phyloP scores from a whole-genome alignment of 2,113 vertebrate genomes.

The Tupaia chinensis region DNA sequence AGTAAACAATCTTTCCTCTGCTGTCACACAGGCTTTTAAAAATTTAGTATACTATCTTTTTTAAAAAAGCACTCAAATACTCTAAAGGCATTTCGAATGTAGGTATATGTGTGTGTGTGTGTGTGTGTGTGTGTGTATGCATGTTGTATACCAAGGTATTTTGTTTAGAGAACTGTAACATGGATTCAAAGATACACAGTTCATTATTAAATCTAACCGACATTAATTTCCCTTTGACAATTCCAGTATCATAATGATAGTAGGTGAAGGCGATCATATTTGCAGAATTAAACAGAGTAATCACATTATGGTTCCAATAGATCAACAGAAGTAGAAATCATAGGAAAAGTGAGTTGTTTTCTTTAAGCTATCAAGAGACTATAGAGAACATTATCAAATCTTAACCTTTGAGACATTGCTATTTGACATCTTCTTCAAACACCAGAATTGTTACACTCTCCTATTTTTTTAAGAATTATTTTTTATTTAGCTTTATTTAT shows the following conservation, averaged over 20 bases:
- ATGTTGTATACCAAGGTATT: not conserved
- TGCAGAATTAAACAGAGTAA: not conserved
- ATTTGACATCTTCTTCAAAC: not conserved
- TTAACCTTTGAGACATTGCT: not conserved
- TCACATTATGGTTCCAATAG: not conserved
- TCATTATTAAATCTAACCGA: not conserved
- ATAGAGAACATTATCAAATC: not conserved
- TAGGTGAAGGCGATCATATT: not conserved
- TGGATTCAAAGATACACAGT: not conserved
- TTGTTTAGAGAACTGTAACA: slow-evolving; percentile 27
- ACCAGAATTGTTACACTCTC: not conserved
- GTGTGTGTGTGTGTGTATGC: not conserved
- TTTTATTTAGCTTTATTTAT: too few relatives aligned
- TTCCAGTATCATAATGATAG: not conserved
- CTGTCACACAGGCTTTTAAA: slow-evolving; percentile 24
- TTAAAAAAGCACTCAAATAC: slow-evolving; percentile 47
- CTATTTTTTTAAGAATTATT: not conserved
- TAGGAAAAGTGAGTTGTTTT: not conserved
- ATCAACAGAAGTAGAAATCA: not conserved
- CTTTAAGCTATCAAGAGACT: not conserved
- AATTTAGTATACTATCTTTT: slow-evolving; percentile 45
- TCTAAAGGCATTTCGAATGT: not conserved
- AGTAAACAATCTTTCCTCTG: slow-evolving; percentile 48
- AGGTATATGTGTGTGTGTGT: not conserved
- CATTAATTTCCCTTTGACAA: not conserved